Base-by-base conservation (phyloP, 2,113 vertebrate species). In the Odocoileus hemionus region DNA sequence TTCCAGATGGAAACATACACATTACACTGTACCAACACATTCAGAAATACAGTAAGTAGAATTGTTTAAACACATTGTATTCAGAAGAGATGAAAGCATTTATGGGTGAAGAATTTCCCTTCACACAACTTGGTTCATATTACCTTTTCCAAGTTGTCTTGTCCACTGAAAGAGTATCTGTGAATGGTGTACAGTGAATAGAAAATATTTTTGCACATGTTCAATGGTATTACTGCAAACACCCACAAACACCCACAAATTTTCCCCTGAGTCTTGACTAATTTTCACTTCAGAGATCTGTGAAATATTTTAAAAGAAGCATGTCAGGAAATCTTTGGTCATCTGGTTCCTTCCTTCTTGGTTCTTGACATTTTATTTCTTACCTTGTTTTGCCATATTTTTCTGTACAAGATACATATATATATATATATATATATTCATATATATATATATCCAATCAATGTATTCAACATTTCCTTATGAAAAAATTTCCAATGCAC, bases 201-300 rank as follows among this genome's bases (percentile, higher is more conserved):
- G 90, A 91, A 96, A 82, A 95, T 92, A 94, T 89, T 96, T 98
- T 92, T 96, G 47, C 58, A 96, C 78, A 89, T 97, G 96, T 98
- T 96, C 84, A 85, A 26, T 85, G 84, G 55, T 89, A 96, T 84
- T 95, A 47, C 54, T 91, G 60, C 79, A 96, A 94, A 94, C 0
- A 1, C 60, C 74, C 12, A 1, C 89, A 97, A 85, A 92, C 0
- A 1, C 45, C 91, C 57, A 13, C 86, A 96, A 94, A 39, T 97
- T 97, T 95, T 57, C 86, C n/a, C 70, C 28, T 7, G 79, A 79
- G 94, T 57, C 89, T 80, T 54, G 61, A 78, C 92, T 98, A 97
- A 89, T 55, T 97, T 97, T 97, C 87, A 92, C 93, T 96, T 55
- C 50, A 79, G 19, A 45, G 1, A 2, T 16, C 76, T 96, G 54